Evolutionary conservation across 92 coral and sea anemone species (phyloP).

Genomic region (Phenganax subtilis): DNA sequence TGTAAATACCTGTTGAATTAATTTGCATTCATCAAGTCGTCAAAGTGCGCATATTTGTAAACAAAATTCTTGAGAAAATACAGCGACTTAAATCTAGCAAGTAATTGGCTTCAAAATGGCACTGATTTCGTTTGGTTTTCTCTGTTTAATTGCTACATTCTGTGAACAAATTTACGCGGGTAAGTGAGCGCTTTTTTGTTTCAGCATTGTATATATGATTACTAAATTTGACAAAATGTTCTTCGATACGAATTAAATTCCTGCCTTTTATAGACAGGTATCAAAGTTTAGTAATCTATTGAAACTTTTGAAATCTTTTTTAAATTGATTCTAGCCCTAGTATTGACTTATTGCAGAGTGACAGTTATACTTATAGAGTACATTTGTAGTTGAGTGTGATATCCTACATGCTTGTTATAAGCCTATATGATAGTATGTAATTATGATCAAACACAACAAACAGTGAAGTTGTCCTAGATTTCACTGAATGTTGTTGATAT

Average conservation of each 20-base stretch:
- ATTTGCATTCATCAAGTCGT: neutral
- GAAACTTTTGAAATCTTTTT: no score
- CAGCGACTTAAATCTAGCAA: neutral
- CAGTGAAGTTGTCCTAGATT: no score
- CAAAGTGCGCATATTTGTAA: neutral
- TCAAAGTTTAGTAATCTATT: no score
- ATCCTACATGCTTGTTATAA: no score
- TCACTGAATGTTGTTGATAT: no score
- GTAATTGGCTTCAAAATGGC: neutral
- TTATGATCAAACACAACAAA: no score
- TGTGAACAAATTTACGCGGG: constrained; percentile 1
- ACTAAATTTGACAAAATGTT: neutral
- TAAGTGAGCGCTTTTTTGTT: neutral
- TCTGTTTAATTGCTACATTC: neutral
- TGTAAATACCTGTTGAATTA: constrained; percentile 21
- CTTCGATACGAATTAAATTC: neutral
- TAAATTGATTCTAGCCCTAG: no score
- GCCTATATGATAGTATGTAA: no score
- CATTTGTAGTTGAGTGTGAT: no score
- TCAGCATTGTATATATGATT: neutral
- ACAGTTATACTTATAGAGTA: no score
- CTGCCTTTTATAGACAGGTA: no score
- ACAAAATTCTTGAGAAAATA: neutral
- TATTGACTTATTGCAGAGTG: no score
- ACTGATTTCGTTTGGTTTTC: neutral